Percentiles rank a stretch among this genome's conserved stretches.
Conservation (phyloP, 2,888 invertebrate species). For the Acleris laterana region DNA sequence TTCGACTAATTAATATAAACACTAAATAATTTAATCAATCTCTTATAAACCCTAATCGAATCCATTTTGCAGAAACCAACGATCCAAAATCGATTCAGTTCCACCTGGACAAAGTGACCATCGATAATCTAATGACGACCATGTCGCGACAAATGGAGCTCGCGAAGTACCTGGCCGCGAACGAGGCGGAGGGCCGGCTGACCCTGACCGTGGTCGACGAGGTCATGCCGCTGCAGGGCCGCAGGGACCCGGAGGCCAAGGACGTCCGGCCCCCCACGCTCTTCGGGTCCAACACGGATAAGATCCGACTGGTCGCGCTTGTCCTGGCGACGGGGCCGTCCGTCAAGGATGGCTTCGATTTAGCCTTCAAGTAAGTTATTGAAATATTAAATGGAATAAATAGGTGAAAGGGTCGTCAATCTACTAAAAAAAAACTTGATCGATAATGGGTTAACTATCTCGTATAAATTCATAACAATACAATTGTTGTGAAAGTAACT, state of each 20-base stretch:
- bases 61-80: constrained; percentile 63
- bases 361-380: constrained; percentile 86
- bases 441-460: no score
- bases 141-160: constrained; percentile 93
- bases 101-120: constrained; percentile 88
- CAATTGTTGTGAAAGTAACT: no score
- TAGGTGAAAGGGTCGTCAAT: no score
- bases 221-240: constrained; percentile 62
- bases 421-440: no score
- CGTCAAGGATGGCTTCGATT: constrained; percentile 88
- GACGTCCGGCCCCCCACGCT: constrained; percentile 86
- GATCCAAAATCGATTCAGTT: constrained; percentile 86
- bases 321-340: constrained; percentile 87
- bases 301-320: constrained; percentile 88
- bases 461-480: no score
- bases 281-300: constrained; percentile 88
- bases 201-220: constrained; percentile 67
- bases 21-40: no score
- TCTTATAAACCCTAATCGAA: no score
- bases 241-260: constrained; percentile 49
- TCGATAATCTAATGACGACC: constrained; percentile 91
- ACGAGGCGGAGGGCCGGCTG: constrained; percentile 83
- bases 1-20: no score
- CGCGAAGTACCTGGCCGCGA: constrained; percentile 87
- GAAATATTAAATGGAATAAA: not conserved